Conservation (phyloP, 2,888 invertebrate species). For the Habrosyne pyritoides region DNA sequence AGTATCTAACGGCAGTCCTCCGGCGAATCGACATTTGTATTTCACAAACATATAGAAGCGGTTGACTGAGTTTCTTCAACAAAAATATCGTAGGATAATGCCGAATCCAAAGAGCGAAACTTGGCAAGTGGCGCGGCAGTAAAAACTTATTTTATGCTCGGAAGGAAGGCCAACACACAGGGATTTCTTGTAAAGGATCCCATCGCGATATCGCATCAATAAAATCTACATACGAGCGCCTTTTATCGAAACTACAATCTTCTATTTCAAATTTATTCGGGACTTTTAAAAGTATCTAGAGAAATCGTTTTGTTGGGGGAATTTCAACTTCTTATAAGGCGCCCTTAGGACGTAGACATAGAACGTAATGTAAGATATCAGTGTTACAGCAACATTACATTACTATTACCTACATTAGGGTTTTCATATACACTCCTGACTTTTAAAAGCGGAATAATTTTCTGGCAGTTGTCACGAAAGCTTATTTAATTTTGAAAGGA, state of each 20-base stretch:
- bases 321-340: neutral
- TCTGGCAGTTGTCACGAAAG: no score
- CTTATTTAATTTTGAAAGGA: no score
- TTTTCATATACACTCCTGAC: no score
- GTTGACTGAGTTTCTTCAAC: conserved; percentile 16
- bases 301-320: conserved; percentile 14
- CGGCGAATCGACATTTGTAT: neutral
- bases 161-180: conserved; percentile 20
- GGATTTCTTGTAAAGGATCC: conserved; percentile 39
- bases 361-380: no score
- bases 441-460: no score
- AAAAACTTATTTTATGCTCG: conserved; percentile 40
- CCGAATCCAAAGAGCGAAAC: conserved; percentile 21
- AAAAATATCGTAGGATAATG: conserved; percentile 16
- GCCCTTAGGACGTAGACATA: no score
- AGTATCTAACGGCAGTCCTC: neutral
- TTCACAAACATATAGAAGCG: neutral
- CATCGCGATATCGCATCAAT: conserved; percentile 50
- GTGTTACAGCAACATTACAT: no score
- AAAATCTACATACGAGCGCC: conserved; percentile 51
- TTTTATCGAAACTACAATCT: conserved; percentile 33
- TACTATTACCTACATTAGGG: no score
- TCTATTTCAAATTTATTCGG: conserved; percentile 28
- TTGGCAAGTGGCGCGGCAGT: conserved; percentile 31
- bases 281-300: conserved; percentile 16